phyloP scores from a whole-genome alignment of 2,113 vertebrate species.

The Cepphus grylle region DNA sequence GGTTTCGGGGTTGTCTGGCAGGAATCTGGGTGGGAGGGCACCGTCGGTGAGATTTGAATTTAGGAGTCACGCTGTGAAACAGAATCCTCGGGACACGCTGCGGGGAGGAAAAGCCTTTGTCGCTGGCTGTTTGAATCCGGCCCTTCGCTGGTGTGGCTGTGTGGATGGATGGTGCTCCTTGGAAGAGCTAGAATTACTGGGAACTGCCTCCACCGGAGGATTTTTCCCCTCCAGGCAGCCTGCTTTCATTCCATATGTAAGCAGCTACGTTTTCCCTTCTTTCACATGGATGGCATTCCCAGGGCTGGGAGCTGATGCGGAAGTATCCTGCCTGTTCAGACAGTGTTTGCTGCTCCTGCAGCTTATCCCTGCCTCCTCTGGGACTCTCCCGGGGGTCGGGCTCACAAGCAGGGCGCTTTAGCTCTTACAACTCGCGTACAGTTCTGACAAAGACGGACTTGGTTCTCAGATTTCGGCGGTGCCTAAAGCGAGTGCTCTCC shows the following conservation, averaged over 20 bases:
- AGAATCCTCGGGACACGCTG: not conserved
- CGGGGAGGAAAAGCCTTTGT: not conserved
- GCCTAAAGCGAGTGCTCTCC: not conserved
- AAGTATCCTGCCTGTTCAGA: not conserved
- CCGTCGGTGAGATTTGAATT: not conserved
- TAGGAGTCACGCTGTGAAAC: not conserved
- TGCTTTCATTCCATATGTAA: not conserved
- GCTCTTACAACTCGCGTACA: not conserved
- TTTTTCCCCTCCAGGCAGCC: not conserved
- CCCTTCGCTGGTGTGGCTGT: not conserved
- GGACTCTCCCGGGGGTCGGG: not conserved
- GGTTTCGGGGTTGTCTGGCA: conserved; percentile 46
- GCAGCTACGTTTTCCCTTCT: not conserved
- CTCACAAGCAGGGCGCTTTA: not conserved
- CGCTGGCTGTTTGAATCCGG: not conserved
- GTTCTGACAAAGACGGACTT: not conserved
- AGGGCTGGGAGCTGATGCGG: not conserved
- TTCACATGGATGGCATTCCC: not conserved
- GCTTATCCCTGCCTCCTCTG: not conserved
- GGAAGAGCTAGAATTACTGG: not conserved
- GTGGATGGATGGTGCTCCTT: not conserved
- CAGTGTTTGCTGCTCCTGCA: not conserved
- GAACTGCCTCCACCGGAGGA: not conserved
- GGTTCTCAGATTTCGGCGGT: not conserved
- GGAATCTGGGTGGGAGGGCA: conserved; percentile 42